Percentiles rank a stretch among this genome's conserved stretches.
These are phyloP conservation scores for Hyphantria cunea DNA, from an alignment of 1,140 invertebrate species.

Conservation along the genomic window DNA sequence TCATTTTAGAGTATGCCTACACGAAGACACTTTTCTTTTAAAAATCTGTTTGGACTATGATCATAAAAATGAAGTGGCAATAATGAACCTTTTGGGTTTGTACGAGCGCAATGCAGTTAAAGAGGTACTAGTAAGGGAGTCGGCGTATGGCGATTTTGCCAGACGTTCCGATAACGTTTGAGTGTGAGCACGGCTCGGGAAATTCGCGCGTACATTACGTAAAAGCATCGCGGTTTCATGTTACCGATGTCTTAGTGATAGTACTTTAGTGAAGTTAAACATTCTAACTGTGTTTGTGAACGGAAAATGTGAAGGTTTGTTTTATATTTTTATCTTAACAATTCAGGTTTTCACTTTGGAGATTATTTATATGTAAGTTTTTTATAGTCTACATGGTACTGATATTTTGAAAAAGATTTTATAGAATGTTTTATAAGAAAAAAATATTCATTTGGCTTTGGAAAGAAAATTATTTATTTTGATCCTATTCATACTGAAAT, in stretches of 20 bases:
- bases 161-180: constrained; percentile 57
- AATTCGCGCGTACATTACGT: constrained; percentile 34
- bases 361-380: too few relatives aligned
- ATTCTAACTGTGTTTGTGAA: neutral
- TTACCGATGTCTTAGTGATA: constrained; percentile 21
- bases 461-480: too few relatives aligned
- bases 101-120: constrained; percentile 67
- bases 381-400: too few relatives aligned
- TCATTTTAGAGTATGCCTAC: too few relatives aligned
- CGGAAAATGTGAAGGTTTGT: too few relatives aligned
- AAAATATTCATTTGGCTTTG: too few relatives aligned
- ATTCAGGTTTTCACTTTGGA: too few relatives aligned
- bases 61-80: constrained; percentile 28
- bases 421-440: too few relatives aligned
- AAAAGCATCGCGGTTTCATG: constrained; percentile 31
- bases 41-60: neutral
- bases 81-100: constrained; percentile 28
- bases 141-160: constrained; percentile 42
- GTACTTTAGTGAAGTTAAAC: neutral
- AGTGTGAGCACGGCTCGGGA: constrained; percentile 51
- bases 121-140: constrained; percentile 38
- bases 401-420: too few relatives aligned
- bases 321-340: too few relatives aligned
- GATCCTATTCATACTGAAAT: too few relatives aligned
- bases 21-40: too few relatives aligned